Evolutionary conservation across 2,113 vertebrate species (phyloP).

Genomic region (Artemisiospiza belli): DNA sequence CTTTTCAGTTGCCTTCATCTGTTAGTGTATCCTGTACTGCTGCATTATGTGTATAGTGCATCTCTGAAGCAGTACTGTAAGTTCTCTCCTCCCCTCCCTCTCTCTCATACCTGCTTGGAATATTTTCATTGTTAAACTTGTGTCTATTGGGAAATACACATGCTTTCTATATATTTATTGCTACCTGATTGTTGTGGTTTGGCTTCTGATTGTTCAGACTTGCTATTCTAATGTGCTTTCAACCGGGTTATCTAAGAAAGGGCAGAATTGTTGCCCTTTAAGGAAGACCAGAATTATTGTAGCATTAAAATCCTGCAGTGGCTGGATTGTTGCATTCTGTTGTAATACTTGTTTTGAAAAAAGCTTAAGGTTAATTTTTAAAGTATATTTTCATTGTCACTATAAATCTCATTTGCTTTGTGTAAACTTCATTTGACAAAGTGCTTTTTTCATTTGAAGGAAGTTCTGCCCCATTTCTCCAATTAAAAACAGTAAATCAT

Average conservation of each 20-base stretch:
- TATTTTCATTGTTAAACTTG: conserved; percentile 36
- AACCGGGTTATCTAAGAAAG: background rate
- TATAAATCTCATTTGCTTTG: background rate
- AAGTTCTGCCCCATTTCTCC: background rate
- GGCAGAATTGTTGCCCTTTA: background rate
- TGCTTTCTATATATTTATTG: background rate
- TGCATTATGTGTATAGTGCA: conserved; percentile 36
- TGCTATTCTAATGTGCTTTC: background rate
- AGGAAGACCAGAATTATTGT: background rate
- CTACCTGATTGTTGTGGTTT: background rate
- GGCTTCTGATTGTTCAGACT: background rate
- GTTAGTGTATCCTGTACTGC: background rate
- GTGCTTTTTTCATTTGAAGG: conserved; percentile 33
- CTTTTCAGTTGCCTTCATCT: conserved; percentile 34
- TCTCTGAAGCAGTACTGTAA: conserved; percentile 50
- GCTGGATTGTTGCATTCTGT: conserved; percentile 5
- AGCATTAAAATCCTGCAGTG: conserved; percentile 50
- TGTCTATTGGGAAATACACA: background rate
- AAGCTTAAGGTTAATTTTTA: background rate
- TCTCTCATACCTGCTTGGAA: conserved; percentile 21
- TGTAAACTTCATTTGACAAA: conserved; percentile 7
- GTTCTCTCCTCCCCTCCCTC: background rate
- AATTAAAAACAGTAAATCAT: background rate
- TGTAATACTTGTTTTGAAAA: background rate
- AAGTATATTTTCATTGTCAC: background rate